Evolutionary conservation across 2,113 vertebrate genomes (phyloP).

Genomic region (Struthidea cinerea): DNA sequence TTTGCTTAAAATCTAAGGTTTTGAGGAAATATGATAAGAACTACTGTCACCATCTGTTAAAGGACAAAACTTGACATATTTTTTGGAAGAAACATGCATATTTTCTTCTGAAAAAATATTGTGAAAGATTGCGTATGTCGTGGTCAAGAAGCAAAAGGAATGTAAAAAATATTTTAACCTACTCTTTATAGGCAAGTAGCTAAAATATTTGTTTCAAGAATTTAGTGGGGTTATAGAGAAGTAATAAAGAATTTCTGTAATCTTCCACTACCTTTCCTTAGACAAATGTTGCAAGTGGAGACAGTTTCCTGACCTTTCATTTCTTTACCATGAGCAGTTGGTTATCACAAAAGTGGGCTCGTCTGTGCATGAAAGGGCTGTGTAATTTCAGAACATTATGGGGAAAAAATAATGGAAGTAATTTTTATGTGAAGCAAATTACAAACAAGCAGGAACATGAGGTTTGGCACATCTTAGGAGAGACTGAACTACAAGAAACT

Average conservation of each 20-base stretch:
- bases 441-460: slow-evolving; percentile 9
- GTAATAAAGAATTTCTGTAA: not conserved
- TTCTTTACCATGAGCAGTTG: not conserved
- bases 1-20: slow-evolving; percentile 7
- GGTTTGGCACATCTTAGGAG: not conserved
- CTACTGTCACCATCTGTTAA: slow-evolving; percentile 38
- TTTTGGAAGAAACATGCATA: not conserved
- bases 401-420: not conserved
- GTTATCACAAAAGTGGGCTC: not conserved
- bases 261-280: not conserved
- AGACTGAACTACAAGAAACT: not conserved
- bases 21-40: slow-evolving; percentile 25
- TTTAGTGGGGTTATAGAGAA: not conserved
- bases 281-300: not conserved
- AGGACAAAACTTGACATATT: not conserved
- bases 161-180: not conserved
- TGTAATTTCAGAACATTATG: not conserved
- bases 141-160: slow-evolving; percentile 10
- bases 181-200: not conserved
- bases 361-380: not conserved
- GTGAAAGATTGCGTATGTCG: slow-evolving; percentile 2
- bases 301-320: not conserved
- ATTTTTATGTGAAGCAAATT: slow-evolving; percentile 28
- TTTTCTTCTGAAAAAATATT: slow-evolving; percentile 30
- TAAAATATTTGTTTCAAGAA: not conserved